phyloP scores from a whole-genome alignment of 2,888 invertebrate species.

The Hartigia nigra region DNA sequence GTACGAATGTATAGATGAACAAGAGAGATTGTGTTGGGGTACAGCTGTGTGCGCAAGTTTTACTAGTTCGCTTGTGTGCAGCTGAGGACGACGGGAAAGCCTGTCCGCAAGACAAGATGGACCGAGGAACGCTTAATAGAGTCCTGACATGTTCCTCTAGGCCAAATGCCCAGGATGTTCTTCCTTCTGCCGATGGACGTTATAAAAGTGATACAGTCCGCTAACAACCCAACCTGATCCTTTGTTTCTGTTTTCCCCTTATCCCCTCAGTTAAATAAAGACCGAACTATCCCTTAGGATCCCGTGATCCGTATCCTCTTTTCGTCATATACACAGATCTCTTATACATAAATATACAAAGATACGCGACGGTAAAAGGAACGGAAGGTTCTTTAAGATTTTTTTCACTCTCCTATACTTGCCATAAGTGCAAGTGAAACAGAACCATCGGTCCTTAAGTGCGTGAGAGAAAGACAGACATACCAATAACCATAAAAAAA shows the following conservation, averaged over 20 bases:
- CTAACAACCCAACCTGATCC: background rate
- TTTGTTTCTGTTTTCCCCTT: background rate
- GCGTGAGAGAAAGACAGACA: too few relatives aligned
- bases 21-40: background rate
- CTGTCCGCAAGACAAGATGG: conserved; percentile 31
- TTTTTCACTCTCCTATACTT: background rate
- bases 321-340: background rate
- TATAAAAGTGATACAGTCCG: background rate
- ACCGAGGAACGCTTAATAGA: conserved; percentile 36
- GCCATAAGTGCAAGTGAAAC: background rate
- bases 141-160: conserved; percentile 38
- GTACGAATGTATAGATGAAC: background rate
- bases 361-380: background rate
- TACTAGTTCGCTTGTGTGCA: background rate
- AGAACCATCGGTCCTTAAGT: too few relatives aligned
- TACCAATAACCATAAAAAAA: too few relatives aligned
- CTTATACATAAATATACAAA: background rate
- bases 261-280: background rate
- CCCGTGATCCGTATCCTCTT: background rate
- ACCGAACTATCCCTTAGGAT: background rate
- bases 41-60: background rate
- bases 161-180: background rate
- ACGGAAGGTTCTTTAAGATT: background rate
- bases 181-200: background rate
- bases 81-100: conserved; percentile 21